Percentiles rank a stretch among this genome's conserved stretches.
These are phyloP conservation scores for Bombus polaris DNA, from an alignment of 1,140 invertebrate genomes.

Conservation along the genomic window DNA sequence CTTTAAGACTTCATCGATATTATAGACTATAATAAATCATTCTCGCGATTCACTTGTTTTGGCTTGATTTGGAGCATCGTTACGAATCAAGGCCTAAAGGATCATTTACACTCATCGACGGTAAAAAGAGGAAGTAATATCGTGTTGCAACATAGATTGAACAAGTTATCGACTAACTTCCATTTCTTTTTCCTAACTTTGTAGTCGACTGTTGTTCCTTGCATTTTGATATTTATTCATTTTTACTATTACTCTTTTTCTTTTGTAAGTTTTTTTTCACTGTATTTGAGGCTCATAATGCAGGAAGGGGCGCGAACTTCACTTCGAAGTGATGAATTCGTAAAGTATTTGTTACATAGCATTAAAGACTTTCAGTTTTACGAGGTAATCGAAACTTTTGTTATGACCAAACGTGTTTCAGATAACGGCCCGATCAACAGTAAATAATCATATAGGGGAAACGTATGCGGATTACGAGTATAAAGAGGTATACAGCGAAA, in stretches of 20 bases:
- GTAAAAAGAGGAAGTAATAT: background rate
- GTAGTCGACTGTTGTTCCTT: conserved; percentile 49
- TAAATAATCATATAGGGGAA: conserved; percentile 22
- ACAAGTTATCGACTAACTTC: conserved; percentile 20
- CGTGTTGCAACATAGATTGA: background rate
- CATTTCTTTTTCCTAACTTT: conserved; percentile 16
- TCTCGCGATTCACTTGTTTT: background rate
- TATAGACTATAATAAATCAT: background rate
- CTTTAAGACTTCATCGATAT: conserved; percentile 27
- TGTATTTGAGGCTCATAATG: conserved; percentile 26
- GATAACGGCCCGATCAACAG: conserved; percentile 25
- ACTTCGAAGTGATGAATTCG: conserved; percentile 46
- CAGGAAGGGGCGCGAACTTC: conserved; percentile 55
- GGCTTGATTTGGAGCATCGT: conserved; percentile 15
- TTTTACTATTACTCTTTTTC: conserved; percentile 4
- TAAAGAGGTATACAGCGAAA: background rate
- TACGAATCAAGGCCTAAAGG: conserved; percentile 30
- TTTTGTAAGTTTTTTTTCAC: conserved; percentile 21
- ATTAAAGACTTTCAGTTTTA: conserved; percentile 29
- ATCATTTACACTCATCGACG: conserved; percentile 3
- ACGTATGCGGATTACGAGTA: conserved; percentile 6
- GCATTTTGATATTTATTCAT: conserved; percentile 48
- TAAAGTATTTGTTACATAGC: conserved; percentile 25
- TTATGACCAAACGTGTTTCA: conserved; percentile 46
- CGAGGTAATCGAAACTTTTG: conserved; percentile 22